phyloP scores from a whole-genome alignment of 2,888 invertebrate genomes.

The Diarsia dahlii region DNA sequence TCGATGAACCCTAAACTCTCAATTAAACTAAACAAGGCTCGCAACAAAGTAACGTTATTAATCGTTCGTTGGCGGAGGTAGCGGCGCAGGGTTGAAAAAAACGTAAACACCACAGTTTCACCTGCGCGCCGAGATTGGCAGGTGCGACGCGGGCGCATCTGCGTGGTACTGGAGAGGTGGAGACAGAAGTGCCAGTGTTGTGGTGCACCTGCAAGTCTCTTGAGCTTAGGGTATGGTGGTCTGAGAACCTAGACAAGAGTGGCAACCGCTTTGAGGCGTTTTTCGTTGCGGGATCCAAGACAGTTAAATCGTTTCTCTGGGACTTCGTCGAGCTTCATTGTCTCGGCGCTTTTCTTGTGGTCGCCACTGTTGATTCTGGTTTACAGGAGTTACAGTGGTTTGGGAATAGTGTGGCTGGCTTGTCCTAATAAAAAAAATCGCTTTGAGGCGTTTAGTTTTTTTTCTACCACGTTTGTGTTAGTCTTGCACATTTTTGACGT shows the following conservation, averaged over 20 bases:
- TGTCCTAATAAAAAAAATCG: too few species aligned
- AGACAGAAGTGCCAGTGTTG: slow-evolving; percentile 39
- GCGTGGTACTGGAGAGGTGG: slow-evolving; percentile 63
- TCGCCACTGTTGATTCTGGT: too few species aligned
- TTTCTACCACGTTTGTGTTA: background rate
- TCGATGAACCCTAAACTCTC: slow-evolving; percentile 35
- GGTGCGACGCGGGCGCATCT: slow-evolving; percentile 84
- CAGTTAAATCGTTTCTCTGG: too few species aligned
- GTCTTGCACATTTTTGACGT: too few species aligned
- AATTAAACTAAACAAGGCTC: slow-evolving; percentile 58
- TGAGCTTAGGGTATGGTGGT: background rate
- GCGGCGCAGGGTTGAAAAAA: slow-evolving; percentile 76
- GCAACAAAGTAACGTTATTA: slow-evolving; percentile 66
- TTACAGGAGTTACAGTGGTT: too few species aligned
- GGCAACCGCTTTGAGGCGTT: background rate
- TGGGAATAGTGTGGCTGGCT: too few species aligned
- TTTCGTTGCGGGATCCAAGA: too few species aligned
- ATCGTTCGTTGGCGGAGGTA: slow-evolving; percentile 65
- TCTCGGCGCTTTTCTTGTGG: too few species aligned
- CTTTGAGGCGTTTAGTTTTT: background rate
- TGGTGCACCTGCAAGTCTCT: slow-evolving; percentile 27
- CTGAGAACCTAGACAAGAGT: background rate
- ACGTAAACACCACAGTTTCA: slow-evolving; percentile 86
- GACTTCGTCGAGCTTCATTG: too few species aligned
- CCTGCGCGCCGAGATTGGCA: slow-evolving; percentile 89